Percentiles rank a stretch among this genome's conserved stretches.
These are phyloP conservation scores for Axis porcinus DNA, from an alignment of 2,113 vertebrate species.

Conservation along the genomic window DNA sequence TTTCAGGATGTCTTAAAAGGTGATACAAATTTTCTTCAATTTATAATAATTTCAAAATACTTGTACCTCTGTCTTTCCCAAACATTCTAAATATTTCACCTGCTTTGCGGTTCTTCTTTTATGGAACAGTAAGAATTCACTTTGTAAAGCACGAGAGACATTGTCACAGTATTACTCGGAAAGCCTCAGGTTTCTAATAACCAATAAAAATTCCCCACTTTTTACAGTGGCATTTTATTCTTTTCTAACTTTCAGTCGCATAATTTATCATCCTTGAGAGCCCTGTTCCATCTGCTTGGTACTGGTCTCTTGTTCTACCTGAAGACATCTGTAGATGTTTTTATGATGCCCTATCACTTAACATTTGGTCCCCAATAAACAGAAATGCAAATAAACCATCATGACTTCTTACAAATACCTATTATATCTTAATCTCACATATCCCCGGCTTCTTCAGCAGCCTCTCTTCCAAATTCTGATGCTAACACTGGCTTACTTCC, in stretches of 20 bases:
- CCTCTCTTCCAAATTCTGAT: background rate
- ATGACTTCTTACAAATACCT: background rate
- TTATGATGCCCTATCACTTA: background rate
- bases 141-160: background rate
- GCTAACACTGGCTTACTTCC: background rate
- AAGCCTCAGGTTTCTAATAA: background rate
- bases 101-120: background rate
- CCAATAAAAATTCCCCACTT: background rate
- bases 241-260: background rate
- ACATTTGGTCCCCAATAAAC: background rate
- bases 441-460: background rate
- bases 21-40: background rate
- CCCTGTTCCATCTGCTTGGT: background rate
- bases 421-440: background rate
- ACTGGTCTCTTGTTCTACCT: background rate
- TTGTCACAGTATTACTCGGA: background rate
- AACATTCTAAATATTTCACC: background rate
- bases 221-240: background rate
- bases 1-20: background rate
- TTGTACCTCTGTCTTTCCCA: background rate
- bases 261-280: background rate
- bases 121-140: background rate
- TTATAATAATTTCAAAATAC: background rate
- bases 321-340: background rate
- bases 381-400: background rate